Evolutionary conservation across 2,888 invertebrate genomes (phyloP).

Genomic region (Tetheella fluctuosa): DNA sequence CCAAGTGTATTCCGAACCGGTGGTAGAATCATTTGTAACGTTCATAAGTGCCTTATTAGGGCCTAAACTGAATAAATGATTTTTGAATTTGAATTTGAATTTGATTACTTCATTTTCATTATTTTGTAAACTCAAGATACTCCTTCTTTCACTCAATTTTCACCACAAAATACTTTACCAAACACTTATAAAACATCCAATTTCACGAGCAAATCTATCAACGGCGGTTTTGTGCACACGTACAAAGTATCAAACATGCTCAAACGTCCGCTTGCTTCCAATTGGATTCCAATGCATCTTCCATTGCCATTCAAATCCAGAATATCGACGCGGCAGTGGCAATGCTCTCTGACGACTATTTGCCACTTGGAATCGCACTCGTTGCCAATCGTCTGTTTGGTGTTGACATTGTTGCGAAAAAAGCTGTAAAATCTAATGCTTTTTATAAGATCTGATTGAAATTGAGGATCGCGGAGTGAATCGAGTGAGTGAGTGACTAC

Average conservation of each 20-base stretch:
- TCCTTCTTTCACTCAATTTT: no score
- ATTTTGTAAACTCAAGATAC: no score
- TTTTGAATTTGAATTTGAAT: no score
- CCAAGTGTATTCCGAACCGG: no score
- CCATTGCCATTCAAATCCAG: neutral
- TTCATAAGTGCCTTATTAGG: no score
- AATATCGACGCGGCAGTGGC: neutral
- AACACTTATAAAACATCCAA: neutral
- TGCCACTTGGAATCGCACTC: slow-evolving; percentile 4
- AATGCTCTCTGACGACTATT: slow-evolving; percentile 3
- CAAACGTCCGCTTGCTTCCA: neutral
- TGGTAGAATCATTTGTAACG: no score
- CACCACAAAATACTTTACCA: no score
- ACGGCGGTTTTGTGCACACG: neutral
- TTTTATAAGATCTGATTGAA: slow-evolving; percentile 3
- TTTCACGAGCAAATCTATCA: neutral
- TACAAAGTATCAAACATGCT: neutral
- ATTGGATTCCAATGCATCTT: slow-evolving; percentile 9
- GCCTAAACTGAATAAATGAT: no score
- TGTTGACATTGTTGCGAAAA: neutral
- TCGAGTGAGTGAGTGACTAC: neutral
- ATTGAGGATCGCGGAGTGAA: neutral
- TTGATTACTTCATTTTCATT: no score
- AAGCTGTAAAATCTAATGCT: neutral
- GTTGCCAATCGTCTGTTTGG: slow-evolving; percentile 6